phyloP scores from a whole-genome alignment of 2,797 vertebrate species.

The Dermochelys coriacea region DNA sequence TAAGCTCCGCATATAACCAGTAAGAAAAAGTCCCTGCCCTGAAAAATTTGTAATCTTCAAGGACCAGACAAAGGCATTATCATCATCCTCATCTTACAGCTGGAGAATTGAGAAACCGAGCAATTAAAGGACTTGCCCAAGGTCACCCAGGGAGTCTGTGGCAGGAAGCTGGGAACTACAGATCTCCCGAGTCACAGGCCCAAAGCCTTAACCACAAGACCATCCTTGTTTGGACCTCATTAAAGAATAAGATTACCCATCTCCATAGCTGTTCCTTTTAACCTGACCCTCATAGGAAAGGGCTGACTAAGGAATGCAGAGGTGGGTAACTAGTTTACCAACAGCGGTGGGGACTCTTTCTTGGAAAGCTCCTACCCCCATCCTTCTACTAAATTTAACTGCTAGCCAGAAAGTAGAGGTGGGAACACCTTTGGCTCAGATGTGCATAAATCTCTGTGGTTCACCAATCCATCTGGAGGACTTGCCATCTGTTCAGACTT shows the following conservation, averaged over 20 bases:
- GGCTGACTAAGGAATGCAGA: not conserved
- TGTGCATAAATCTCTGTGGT: not conserved
- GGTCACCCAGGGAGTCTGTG: not conserved
- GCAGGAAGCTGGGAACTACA: not conserved
- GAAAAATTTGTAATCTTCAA: not conserved
- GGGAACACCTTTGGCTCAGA: not conserved
- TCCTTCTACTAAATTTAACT: not conserved
- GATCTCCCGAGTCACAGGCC: not conserved
- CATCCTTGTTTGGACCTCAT: not conserved
- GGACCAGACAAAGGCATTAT: not conserved
- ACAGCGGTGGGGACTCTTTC: not conserved
- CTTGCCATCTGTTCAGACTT: not conserved
- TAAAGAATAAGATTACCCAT: not conserved
- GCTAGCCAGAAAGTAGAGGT: not conserved
- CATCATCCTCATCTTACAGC: not conserved
- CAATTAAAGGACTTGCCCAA: not conserved
- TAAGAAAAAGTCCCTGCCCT: not conserved
- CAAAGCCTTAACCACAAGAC: not conserved
- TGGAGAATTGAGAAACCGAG: not conserved
- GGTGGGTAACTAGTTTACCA: not conserved
- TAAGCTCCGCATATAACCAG: not conserved
- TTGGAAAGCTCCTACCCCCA: not conserved
- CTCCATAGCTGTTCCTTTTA: not conserved
- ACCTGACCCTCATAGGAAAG: not conserved
- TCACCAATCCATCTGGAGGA: not conserved